These are phyloP conservation scores for Urocyon cinereoargenteus DNA, from an alignment of 2,797 vertebrate genomes.

Conservation along the genomic window DNA sequence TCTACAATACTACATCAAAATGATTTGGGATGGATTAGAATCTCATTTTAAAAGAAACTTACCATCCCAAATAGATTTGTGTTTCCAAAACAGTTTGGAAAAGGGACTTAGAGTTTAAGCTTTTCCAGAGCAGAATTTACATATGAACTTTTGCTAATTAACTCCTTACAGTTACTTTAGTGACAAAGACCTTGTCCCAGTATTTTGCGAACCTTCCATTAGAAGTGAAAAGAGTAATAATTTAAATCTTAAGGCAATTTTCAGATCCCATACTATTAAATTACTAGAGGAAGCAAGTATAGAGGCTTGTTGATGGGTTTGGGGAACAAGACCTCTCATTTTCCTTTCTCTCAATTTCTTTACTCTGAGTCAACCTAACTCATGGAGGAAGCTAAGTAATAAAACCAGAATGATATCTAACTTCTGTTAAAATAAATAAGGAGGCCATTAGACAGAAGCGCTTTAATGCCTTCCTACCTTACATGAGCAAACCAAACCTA, in stretches of 20 bases:
- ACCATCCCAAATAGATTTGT: not conserved
- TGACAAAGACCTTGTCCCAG: not conserved
- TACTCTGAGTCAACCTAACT: not conserved
- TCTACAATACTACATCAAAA: not conserved
- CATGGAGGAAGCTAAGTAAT: not conserved
- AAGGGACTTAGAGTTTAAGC: not conserved
- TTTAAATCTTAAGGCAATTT: not conserved
- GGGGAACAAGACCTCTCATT: not conserved
- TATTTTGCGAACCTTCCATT: not conserved
- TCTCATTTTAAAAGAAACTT: slow-evolving; percentile 24
- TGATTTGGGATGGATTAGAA: not conserved
- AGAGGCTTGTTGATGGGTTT: not conserved
- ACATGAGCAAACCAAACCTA: not conserved
- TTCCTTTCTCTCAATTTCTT: not conserved
- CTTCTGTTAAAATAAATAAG: not conserved
- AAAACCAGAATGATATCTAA: not conserved
- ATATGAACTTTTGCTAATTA: not conserved
- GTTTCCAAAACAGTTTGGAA: not conserved
- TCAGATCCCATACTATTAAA: not conserved
- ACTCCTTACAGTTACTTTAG: not conserved
- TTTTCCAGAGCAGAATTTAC: not conserved
- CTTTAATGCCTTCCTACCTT: not conserved
- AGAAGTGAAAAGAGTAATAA: not conserved
- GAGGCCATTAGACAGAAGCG: not conserved
- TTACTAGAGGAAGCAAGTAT: not conserved